Base-by-base conservation (phyloP, 37 sponge, comb jelly and placozoan species). In the Oopsacas minuta region DNA sequence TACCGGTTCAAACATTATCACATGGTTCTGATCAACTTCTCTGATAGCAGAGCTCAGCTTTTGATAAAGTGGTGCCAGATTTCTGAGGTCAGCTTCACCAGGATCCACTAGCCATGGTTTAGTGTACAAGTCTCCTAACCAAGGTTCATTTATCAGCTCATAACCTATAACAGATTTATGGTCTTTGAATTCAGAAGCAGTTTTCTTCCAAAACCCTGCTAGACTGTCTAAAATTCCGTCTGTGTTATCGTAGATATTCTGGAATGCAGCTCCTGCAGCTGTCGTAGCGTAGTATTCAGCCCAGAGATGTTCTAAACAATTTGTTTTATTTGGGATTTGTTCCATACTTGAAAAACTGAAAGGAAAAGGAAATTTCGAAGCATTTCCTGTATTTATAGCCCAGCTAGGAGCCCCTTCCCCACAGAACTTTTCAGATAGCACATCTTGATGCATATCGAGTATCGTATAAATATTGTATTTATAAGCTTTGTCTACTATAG, bases 371-470 rank as follows among this genome's bases (percentile, higher is more conserved):
- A 82, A 36, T 1, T 7, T 82, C 10, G 8, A 25, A 0, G 83
- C 46, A 35, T 42, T 25, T 38, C 90, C 94, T 0, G 89, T 83
- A 32, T 91, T 84, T 36, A 92, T 89, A 34, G 91, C 90, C 95
- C 95, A 95, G 86, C 88, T 91, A 25, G 95, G 95, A 1, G 89
- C 81, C 37, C 95, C 95, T 53, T 95, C 93, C 23, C 92, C 92
- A 88, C 95, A 92, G 83, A 92, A 89, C 81, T 89, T 86, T 20
- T 52, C 81, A 15, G 90, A 88, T 0, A 95, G 86, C 0, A 86
- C 85, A 83, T 95, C 95, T 83, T 95, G 95, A 37, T 95, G 95
- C 91, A 91, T 90, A 89, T 95, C 95, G 52, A 95, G 89, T n/a
- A 95, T 83, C 30, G 91, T 81, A 82, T 89, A 86, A 35, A 95